A percentile compares a stretch with the other conserved stretches of the same genome.
These are phyloP conservation scores for Hucho hucho DNA, from an alignment of 2,113 vertebrate genomes.

Conservation along the genomic window DNA sequence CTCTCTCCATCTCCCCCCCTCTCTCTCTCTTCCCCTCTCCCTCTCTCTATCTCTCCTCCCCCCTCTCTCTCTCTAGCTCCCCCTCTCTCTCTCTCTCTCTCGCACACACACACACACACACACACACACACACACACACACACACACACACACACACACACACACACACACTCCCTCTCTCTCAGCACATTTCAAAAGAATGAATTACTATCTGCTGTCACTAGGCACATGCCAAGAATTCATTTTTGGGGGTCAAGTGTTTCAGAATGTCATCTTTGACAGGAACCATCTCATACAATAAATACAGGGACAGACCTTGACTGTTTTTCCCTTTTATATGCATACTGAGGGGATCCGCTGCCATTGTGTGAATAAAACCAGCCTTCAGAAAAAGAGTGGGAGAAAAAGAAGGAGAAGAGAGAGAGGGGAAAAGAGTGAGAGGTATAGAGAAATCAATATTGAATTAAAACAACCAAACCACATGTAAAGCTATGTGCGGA, in stretches of 20 bases:
- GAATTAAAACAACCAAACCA: conserved; percentile 46
- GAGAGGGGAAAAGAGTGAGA: conserved; percentile 30
- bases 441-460: conserved; percentile 46
- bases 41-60: too few relatives aligned
- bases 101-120: background rate
- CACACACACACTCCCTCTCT: conserved; percentile 1
- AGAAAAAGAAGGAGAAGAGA: conserved; percentile 3
- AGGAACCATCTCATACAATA: conserved; percentile 74
- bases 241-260: conserved; percentile 79
- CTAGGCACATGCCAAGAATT: conserved; percentile 74
- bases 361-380: conserved; percentile 31
- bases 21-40: too few relatives aligned
- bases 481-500: conserved; percentile 36
- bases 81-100: too few relatives aligned
- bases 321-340: conserved; percentile 48
- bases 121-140: background rate
- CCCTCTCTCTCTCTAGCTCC: too few relatives aligned
- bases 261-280: conserved; percentile 76
- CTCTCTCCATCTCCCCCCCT: too few relatives aligned
- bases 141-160: conserved; percentile 46
- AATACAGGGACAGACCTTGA: conserved; percentile 72
- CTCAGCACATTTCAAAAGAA: conserved; percentile 67
- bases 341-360: conserved; percentile 56
- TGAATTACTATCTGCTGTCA: conserved; percentile 74
- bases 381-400: background rate